Evolutionary conservation across 2,113 vertebrate species (phyloP).

Genomic region (Mus musculus): GRCm39 chr4:107431501-107432000

Average conservation of each 20-base stretch:
- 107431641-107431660: too few relatives aligned
- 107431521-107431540: background rate
- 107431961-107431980: background rate
- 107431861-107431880: background rate
- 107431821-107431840: background rate
- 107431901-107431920: background rate
- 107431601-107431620: background rate
- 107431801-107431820: background rate
- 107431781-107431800: background rate
- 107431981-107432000: background rate
- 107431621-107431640: too few relatives aligned
- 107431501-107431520: background rate
- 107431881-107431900: background rate
- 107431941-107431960: background rate
- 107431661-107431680: background rate
- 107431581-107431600: background rate
- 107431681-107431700: background rate
- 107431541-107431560: too few relatives aligned
- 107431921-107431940: background rate
- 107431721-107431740: background rate
- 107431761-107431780: background rate
- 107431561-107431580: background rate
- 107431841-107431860: background rate
- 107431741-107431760: background rate
- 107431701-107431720: background rate